Percentiles rank a stretch among this genome's conserved stretches.
Evolutionary conservation across 1,140 invertebrate species (phyloP).

Genomic region (Bombus balteatus): DNA sequence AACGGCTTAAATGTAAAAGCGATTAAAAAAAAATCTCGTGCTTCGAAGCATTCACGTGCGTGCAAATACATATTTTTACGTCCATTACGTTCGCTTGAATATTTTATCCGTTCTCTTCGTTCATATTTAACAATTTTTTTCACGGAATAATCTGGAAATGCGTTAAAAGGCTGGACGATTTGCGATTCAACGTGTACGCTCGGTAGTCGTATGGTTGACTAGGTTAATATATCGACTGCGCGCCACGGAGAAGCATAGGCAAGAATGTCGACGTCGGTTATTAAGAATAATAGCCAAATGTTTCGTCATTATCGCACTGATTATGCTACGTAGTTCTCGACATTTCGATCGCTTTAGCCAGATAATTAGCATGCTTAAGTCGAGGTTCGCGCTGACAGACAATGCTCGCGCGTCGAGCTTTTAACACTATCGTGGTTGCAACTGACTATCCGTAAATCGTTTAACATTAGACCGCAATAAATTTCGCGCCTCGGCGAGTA

Average conservation of each 20-base stretch:
- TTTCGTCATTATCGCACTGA: neutral
- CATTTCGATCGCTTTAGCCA: conserved; percentile 32
- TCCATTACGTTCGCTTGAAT: too few relatives aligned
- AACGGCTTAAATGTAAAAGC: too few relatives aligned
- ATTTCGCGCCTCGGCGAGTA: conserved; percentile 23
- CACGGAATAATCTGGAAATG: too few relatives aligned
- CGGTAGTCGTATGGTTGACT: neutral
- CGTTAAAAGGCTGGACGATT: too few relatives aligned
- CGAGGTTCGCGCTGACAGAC: conserved; percentile 30
- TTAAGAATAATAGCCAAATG: conserved; percentile 14
- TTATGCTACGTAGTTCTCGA: conserved; percentile 1
- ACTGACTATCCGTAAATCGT: conserved; percentile 2
- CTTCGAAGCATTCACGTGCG: too few relatives aligned
- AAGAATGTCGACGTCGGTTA: neutral
- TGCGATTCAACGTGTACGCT: too few relatives aligned
- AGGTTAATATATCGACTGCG: neutral
- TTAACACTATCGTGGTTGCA: conserved; percentile 38
- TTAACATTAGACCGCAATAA: conserved; percentile 15
- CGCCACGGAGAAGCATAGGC: neutral
- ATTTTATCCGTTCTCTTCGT: too few relatives aligned
- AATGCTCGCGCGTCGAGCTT: conserved; percentile 32
- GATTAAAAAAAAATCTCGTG: too few relatives aligned
- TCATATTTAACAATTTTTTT: too few relatives aligned
- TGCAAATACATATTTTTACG: too few relatives aligned
- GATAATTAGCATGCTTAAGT: conserved; percentile 57